Conservation (phyloP, 2,888 invertebrate species). For the Dioctria rufipes region DNA sequence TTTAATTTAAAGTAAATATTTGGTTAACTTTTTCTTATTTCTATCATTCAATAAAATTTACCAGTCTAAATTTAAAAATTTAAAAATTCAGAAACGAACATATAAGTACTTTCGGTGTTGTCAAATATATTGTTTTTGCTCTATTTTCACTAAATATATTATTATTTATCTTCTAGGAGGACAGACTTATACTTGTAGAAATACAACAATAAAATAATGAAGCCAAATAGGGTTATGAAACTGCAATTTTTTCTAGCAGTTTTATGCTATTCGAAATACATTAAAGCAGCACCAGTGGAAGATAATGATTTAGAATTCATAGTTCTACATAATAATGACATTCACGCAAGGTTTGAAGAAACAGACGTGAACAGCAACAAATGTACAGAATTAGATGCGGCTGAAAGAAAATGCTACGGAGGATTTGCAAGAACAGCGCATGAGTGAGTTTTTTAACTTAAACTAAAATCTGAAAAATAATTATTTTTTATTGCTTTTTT, state of each 20-base stretch:
- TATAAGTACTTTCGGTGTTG: no score
- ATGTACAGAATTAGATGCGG: conserved; percentile 73
- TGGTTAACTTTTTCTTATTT: no score
- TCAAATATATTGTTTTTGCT: no score
- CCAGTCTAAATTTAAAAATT: no score
- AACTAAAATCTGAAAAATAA: not conserved
- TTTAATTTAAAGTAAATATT: no score
- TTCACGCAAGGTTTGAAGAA: conserved; percentile 86
- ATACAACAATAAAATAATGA: no score
- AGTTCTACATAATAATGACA: conserved; percentile 89
- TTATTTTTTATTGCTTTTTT: not conserved
- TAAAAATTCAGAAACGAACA: no score
- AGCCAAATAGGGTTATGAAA: no score
- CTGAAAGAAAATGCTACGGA: conserved; percentile 80
- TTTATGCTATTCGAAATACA: not conserved
- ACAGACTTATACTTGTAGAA: no score
- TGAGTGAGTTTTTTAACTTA: conserved; percentile 59
- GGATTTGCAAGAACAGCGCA: conserved; percentile 83
- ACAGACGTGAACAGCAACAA: conserved; percentile 78
- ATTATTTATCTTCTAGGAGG: no score
- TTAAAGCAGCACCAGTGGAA: conserved; percentile 50
- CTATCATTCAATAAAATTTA: no score
- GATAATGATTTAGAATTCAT: conserved; percentile 75
- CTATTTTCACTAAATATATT: no score
- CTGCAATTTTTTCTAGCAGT: not conserved